A percentile compares a stretch with the other conserved stretches of the same genome.
phyloP scores from a whole-genome alignment of 2,797 vertebrate species.

The Carduelis carduelis region DNA sequence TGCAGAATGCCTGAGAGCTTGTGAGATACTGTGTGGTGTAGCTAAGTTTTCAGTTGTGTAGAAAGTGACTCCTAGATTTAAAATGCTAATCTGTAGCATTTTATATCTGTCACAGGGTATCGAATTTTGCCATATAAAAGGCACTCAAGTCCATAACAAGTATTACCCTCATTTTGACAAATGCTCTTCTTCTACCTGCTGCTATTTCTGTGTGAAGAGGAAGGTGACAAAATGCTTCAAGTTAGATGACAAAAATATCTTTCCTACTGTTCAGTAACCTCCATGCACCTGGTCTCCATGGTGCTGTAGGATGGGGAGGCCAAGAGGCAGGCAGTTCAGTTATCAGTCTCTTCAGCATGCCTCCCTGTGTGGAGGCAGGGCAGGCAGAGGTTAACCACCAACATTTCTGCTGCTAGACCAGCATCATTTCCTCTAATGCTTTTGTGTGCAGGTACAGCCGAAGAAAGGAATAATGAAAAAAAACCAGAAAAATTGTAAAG shows the following conservation, averaged over 20 bases:
- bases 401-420: background rate
- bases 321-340: background rate
- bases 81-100: background rate
- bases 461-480: background rate
- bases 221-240: slow-evolving; percentile 32
- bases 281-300: slow-evolving; percentile 9
- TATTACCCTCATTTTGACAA: background rate
- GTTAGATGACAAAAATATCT: slow-evolving; percentile 15
- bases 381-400: background rate
- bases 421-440: background rate
- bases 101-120: background rate
- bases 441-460: background rate
- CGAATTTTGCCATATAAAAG: background rate
- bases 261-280: background rate
- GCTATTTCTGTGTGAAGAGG: slow-evolving; percentile 10
- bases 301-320: background rate
- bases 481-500: background rate
- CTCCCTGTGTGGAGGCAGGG: background rate
- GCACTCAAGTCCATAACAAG: background rate
- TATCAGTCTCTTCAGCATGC: background rate
- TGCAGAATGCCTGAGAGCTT: background rate
- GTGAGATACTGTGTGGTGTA: background rate
- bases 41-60: background rate
- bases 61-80: background rate
- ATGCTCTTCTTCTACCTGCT: background rate